Conservation (phyloP, 2,797 vertebrate genomes). For the Lagorchestes hirsutus region DNA sequence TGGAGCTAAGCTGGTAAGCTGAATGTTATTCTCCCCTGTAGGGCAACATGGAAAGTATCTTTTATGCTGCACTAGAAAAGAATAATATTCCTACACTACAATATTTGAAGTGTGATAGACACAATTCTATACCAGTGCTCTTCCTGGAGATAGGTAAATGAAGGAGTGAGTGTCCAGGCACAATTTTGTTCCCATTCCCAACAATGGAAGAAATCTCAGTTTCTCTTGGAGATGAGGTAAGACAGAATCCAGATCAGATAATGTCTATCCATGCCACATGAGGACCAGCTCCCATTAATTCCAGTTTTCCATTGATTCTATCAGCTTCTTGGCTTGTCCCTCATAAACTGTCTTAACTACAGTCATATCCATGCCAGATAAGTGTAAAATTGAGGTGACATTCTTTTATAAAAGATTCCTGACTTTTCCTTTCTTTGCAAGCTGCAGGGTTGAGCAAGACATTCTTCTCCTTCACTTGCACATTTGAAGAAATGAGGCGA, state of each 20-base stretch:
- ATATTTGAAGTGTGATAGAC: neutral
- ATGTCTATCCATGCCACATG: neutral
- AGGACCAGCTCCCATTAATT: neutral
- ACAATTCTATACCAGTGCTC: neutral
- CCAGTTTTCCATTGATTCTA: neutral
- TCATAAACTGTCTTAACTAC: neutral
- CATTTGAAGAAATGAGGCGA: neutral
- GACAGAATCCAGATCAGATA: neutral
- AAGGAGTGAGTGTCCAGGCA: neutral
- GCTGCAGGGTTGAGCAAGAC: neutral
- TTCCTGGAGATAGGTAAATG: neutral
- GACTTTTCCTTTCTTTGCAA: neutral
- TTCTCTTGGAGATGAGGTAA: neutral
- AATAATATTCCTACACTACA: neutral
- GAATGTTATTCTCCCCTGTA: neutral
- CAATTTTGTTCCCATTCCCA: neutral
- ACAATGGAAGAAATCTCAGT: neutral
- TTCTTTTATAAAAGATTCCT: neutral
- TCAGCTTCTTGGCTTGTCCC: neutral
- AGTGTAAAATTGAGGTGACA: neutral
- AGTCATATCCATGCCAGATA: neutral
- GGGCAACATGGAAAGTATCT: neutral
- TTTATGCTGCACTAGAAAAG: neutral
- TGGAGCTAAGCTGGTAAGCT: neutral
- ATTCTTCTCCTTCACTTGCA: neutral